Conservation (phyloP, 2,888 invertebrate species). For the Scelioninae gen. 1 region DNA sequence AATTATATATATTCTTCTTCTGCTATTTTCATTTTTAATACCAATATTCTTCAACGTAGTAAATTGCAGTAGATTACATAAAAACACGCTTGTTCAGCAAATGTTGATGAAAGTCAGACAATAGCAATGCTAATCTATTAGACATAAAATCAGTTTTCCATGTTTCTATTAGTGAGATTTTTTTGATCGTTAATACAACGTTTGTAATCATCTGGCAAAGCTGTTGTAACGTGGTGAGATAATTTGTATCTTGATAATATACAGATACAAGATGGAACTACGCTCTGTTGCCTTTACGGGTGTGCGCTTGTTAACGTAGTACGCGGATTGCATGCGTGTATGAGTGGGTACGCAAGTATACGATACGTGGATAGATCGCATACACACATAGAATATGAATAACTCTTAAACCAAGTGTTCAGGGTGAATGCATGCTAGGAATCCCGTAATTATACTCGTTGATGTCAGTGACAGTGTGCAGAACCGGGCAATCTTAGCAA, state of each 20-base stretch:
- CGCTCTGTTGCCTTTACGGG: conserved; percentile 82
- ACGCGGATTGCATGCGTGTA: conserved; percentile 63
- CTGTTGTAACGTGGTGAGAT: conserved; percentile 57
- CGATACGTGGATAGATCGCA: conserved; percentile 60
- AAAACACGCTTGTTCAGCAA: not conserved
- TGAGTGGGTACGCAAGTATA: conserved; percentile 49
- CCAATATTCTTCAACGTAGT: no score
- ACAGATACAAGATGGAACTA: conserved; percentile 82
- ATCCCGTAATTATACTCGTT: conserved; percentile 72
- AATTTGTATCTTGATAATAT: conserved; percentile 75
- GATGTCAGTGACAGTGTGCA: conserved; percentile 36
- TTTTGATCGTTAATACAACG: conserved; percentile 31
- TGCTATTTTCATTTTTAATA: no score
- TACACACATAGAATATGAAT: conserved; percentile 65
- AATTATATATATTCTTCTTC: no score
- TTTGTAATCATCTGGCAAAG: conserved; percentile 53
- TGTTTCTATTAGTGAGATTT: conserved; percentile 28
- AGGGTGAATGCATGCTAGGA: conserved; percentile 82
- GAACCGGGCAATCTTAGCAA: conserved; percentile 24
- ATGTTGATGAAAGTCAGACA: not conserved
- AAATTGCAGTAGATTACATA: no score
- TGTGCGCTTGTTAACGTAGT: conserved; percentile 74
- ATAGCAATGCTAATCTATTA: not conserved
- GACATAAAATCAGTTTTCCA: conserved; percentile 6
- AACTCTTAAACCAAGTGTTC: conserved; percentile 77